These are phyloP conservation scores for Drosophila kuntzei DNA, from an alignment of 2,888 invertebrate genomes.

Conservation along the genomic window DNA sequence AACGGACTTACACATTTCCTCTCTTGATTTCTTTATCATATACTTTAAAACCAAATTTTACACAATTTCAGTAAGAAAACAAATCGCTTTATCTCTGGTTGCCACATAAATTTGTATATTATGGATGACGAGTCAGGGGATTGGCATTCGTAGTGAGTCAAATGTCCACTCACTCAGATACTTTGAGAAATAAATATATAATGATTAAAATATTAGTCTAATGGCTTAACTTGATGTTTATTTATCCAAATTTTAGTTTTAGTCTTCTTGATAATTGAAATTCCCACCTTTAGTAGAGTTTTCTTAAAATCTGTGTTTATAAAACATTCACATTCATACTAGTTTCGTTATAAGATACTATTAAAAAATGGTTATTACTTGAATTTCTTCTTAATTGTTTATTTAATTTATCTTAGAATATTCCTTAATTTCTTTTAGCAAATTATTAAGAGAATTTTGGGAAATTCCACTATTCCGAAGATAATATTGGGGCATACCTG, in stretches of 20 bases:
- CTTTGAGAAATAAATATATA: not conserved
- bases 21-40: not conserved
- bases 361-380: no score
- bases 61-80: not conserved
- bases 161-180: not conserved
- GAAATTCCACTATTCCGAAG: no score
- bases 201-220: not conserved
- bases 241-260: not conserved
- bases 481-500: no score
- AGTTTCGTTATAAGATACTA: no score
- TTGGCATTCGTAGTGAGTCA: slow-evolving; percentile 31
- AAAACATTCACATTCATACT: no score
- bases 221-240: not conserved
- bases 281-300: not conserved
- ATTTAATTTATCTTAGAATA: not conserved
- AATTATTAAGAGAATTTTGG: no score
- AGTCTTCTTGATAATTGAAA: not conserved
- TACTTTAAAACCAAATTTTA: not conserved
- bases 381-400: no score
- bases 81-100: not conserved
- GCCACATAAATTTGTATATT: not conserved
- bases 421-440: no score
- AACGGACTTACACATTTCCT: no score
- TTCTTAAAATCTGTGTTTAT: no score
- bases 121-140: slow-evolving; percentile 10